These are phyloP conservation scores for Cotesia glomerata DNA, from an alignment of 1,140 invertebrate genomes.

Conservation along the genomic window DNA sequence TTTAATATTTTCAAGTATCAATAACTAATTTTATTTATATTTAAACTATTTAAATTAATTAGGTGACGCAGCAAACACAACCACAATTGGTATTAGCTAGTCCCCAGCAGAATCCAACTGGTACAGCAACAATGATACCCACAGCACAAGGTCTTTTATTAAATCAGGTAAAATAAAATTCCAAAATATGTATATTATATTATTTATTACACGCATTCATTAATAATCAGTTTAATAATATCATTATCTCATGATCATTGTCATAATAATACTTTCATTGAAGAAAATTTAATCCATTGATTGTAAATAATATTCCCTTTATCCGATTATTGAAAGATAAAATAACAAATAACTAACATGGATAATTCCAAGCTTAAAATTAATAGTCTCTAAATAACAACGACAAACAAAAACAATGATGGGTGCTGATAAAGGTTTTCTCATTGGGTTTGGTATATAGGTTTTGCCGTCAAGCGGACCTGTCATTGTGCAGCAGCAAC, in stretches of 20 bases:
- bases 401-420: neutral
- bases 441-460: constrained; percentile 51
- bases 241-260: too few species aligned
- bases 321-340: neutral
- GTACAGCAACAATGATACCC: constrained; percentile 58
- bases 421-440: constrained; percentile 32
- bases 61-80: constrained; percentile 60
- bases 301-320: too few species aligned
- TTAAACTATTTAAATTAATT: constrained; percentile 20
- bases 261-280: too few species aligned
- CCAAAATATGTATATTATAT: too few species aligned
- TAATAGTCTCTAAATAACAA: neutral
- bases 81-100: constrained; percentile 59
- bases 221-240: too few species aligned
- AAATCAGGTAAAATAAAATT: constrained; percentile 52
- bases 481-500: constrained; percentile 61
- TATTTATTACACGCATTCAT: too few species aligned
- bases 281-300: too few species aligned
- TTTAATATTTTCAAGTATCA: neutral
- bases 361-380: too few species aligned
- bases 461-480: constrained; percentile 60
- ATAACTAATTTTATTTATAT: constrained; percentile 8
- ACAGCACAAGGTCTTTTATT: constrained; percentile 59
- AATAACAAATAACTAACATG: neutral
- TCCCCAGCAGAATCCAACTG: constrained; percentile 54